Conservation (phyloP, 2,113 vertebrate species). For the Chaetorhynchus papuensis region DNA sequence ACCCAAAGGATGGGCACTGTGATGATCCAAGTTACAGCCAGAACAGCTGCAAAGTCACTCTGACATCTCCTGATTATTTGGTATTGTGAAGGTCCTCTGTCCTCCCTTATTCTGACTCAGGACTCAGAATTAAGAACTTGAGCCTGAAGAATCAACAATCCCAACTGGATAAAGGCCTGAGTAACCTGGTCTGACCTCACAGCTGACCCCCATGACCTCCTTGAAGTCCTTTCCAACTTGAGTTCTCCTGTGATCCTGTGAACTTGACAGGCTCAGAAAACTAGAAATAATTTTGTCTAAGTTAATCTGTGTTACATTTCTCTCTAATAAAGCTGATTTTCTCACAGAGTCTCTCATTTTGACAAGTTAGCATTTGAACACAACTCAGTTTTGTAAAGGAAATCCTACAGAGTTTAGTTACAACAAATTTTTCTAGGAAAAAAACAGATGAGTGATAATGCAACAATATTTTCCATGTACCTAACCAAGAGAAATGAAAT, state of each 20-base stretch:
- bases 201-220: neutral
- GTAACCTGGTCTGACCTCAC: neutral
- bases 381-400: neutral
- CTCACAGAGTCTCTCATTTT: neutral
- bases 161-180: neutral
- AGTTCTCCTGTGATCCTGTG: neutral
- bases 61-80: neutral
- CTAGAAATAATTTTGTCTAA: neutral
- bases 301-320: neutral
- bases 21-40: neutral
- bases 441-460: constrained; percentile 7
- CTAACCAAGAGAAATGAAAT: constrained; percentile 64
- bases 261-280: neutral
- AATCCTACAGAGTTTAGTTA: neutral
- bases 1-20: neutral
- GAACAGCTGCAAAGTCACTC: neutral
- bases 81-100: neutral
- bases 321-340: neutral
- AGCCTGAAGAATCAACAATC: neutral
- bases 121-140: neutral
- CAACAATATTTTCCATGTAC: constrained; percentile 66
- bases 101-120: neutral
- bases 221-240: neutral
- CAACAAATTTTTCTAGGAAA: constrained; percentile 28
- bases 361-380: neutral